phyloP scores from a whole-genome alignment of 2,888 invertebrate genomes.

The Lithophane semibrunnea region DNA sequence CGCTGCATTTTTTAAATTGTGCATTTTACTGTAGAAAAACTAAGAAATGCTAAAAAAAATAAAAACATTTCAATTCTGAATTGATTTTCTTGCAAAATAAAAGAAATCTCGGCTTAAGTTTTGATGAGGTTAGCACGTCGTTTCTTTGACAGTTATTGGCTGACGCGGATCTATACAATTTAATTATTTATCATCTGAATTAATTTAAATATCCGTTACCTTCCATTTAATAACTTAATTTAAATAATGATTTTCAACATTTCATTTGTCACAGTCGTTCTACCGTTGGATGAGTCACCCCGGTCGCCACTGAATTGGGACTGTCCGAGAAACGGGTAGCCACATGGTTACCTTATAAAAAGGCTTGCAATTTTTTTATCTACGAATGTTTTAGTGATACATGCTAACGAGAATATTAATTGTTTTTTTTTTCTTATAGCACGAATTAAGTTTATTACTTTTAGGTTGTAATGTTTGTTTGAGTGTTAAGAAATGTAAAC shows the following conservation, averaged over 20 bases:
- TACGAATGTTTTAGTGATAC: constrained; percentile 27
- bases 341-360: constrained; percentile 54
- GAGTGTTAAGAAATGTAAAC: not conserved
- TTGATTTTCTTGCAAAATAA: not conserved
- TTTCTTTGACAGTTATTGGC: constrained; percentile 23
- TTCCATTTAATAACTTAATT: constrained; percentile 31
- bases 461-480: not conserved
- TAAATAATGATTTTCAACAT: not conserved
- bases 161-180: not conserved
- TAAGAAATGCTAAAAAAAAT: not conserved
- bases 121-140: not conserved
- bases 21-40: not conserved
- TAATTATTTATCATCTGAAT: constrained; percentile 4
- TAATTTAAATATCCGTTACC: constrained; percentile 15
- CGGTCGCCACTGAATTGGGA: constrained; percentile 21
- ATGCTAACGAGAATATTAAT: constrained; percentile 6
- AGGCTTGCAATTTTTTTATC: constrained; percentile 39
- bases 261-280: not conserved
- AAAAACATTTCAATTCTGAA: not conserved
- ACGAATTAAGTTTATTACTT: constrained; percentile 6
- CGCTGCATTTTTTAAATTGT: not conserved
- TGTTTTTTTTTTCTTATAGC: not conserved
- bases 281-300: constrained; percentile 32
- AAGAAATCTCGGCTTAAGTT: not conserved
- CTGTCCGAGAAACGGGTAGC: constrained; percentile 45